A percentile compares a stretch with the other conserved stretches of the same genome.
These are phyloP conservation scores for Parnassius smintheus DNA, from an alignment of 2,888 invertebrate genomes.

Conservation along the genomic window DNA sequence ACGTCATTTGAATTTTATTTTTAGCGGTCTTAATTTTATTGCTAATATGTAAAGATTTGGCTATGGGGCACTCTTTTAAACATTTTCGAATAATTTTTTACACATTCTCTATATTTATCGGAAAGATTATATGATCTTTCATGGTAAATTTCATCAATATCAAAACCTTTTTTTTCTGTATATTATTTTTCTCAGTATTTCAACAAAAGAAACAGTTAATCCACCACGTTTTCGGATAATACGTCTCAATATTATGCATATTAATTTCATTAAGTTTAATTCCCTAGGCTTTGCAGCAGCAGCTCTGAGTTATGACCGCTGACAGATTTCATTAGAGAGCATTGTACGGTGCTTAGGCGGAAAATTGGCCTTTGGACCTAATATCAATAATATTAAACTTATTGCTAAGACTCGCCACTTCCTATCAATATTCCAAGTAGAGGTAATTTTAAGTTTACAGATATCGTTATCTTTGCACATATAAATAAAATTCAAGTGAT, in stretches of 20 bases:
- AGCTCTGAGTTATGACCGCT: constrained; percentile 2
- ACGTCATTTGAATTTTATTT: too few relatives aligned
- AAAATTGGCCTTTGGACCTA: not conserved
- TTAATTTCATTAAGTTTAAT: constrained; percentile 1
- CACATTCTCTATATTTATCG: too few relatives aligned
- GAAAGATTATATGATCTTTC: too few relatives aligned
- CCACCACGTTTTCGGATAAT: not conserved
- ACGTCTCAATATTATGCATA: not conserved
- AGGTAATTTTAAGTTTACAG: not conserved
- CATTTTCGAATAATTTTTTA: too few relatives aligned
- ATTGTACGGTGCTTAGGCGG: not conserved
- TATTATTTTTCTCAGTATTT: too few relatives aligned
- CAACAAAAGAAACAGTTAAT: not conserved
- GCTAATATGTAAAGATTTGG: too few relatives aligned
- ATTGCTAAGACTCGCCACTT: not conserved
- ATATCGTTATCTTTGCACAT: too few relatives aligned
- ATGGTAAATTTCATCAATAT: too few relatives aligned
- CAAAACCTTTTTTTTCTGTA: too few relatives aligned
- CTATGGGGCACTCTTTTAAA: too few relatives aligned
- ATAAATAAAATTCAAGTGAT: too few relatives aligned
- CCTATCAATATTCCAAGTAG: not conserved
- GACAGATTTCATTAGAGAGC: constrained; percentile 3
- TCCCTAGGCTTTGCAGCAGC: not conserved
- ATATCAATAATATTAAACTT: constrained; percentile 3
- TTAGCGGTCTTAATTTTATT: too few relatives aligned